Evolutionary conservation across 2,888 invertebrate species (phyloP).

Genomic region (Philereme transversata): DNA sequence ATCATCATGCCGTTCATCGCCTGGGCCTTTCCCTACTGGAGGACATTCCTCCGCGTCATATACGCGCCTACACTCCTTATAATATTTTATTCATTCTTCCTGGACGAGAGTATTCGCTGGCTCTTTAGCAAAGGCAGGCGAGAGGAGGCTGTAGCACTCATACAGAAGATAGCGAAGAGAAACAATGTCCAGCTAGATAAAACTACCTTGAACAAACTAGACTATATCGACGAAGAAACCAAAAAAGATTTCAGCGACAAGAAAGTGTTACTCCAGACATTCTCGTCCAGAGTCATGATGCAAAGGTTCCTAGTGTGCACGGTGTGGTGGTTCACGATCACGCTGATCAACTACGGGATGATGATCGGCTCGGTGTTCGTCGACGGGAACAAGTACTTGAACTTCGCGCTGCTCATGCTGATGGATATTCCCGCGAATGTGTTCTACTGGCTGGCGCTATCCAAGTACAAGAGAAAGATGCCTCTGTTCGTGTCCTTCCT

Average conservation of each 20-base stretch:
- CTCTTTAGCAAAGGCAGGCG: constrained; percentile 72
- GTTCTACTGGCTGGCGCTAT: constrained; percentile 72
- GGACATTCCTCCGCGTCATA: constrained; percentile 69
- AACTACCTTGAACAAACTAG: constrained; percentile 55
- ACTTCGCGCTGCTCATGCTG: constrained; percentile 72
- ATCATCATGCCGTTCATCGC: constrained; percentile 74
- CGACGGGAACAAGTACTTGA: constrained; percentile 74
- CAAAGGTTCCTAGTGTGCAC: constrained; percentile 70
- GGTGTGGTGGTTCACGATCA: constrained; percentile 79
- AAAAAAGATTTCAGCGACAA: constrained; percentile 55
- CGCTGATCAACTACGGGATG: constrained; percentile 79
- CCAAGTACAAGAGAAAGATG: constrained; percentile 67
- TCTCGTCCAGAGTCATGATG: constrained; percentile 72
- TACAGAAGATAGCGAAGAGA: constrained; percentile 68
- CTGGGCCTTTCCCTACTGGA: constrained; percentile 75
- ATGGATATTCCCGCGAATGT: constrained; percentile 77
- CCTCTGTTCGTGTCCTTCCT: constrained; percentile 67
- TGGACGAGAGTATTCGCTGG: constrained; percentile 78
- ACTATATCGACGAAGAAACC: constrained; percentile 61
- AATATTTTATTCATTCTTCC: constrained; percentile 65
- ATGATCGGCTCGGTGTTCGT: constrained; percentile 77
- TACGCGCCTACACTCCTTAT: constrained; percentile 73
- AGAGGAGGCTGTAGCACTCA: constrained; percentile 59
- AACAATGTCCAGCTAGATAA: constrained; percentile 63
- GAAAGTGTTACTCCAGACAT: constrained; percentile 66